Evolutionary conservation across 30 jellyfish, hydroid and myxozoan genomes (phyloP), one percentile per base, ranked within the genome.

Genomic region (Phacellophora camtschatica): DNA sequence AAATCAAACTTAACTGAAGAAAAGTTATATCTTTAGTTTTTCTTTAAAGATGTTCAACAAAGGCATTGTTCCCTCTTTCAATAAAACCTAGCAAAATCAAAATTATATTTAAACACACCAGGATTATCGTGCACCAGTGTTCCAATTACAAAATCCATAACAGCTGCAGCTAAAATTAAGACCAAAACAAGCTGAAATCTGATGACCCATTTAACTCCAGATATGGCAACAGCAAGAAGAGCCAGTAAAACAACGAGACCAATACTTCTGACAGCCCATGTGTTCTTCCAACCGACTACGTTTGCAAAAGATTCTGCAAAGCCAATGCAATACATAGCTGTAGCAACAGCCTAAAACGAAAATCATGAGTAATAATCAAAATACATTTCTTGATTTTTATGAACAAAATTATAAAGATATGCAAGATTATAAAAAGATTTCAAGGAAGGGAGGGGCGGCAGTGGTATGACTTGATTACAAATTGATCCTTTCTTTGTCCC

Each of bases 131-230:
- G 96, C 29, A 80, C 93, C 27, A 92, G 45, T 1, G 96, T 82
- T 18, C 98, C 98, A 9, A 92, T 73, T 50, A 92, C 68, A 56
- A 85, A 92, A 71, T 92, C 98, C 92, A 85, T 27, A 66, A 92
- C 93, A 65, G 96, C 98, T 48, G 79, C 94, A 57, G 88, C 97
- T 32, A 92, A 71, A 15, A 92, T 79, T 46, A 73, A 74, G 71
- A 92, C 90, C 56, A 92, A 86, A 28, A 92, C 80, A 57, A 92
- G 81, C 86, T 92, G 98, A 77, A 92, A 92, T 25, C 98, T 88
- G 8, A 92, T 82, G 34, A 92, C 94, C 98, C 98, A 92, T 50
- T 92, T 92, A n/a, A 92, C 98, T 15, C 98, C 98, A 51, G 96
- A 85, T 19, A 85, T 61, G 3, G 98, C 96, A 7, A 92, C 78